Base-by-base conservation (phyloP, 2,113 vertebrate genomes). In the Oncorhynchus kisutch region DNA sequence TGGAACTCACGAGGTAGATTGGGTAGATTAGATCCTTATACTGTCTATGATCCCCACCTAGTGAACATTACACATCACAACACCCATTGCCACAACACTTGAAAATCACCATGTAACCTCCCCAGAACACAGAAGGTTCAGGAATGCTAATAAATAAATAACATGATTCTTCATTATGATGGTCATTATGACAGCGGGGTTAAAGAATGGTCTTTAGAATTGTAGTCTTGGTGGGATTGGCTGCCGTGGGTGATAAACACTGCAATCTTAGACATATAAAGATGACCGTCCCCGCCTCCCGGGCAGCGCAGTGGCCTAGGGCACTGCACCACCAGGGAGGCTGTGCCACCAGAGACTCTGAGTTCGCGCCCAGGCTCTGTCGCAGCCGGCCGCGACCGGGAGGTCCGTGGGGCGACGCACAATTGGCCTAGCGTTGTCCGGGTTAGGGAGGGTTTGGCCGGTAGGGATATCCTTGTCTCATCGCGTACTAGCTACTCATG, bases 231-330 rank as follows among this genome's bases (percentile, higher is more conserved):
- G 49, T 73, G 11, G 45, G 18, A 72, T 25, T 18, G 74, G 73
- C 29, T 76, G 79, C 45, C 64, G 0, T 74, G 57, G n/a, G 87
- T 87, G 48, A 89, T 84, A 78, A 91, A 88, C 70, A 91, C 83
- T 2, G 84, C 86, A 4, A 90, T 83, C 71, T 87, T 88, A 59
- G 88, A 88, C 83, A 82, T 67, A 59, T 89, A 90, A 29, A 85
- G 67, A 67, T 88, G 82, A 6, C 68, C 9, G 3, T 14, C 85
- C 25, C 90, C 74, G 5, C 86, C 27, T 27, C 27, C 27, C 27
- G 2, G 27, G 27, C 2, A 2, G 27, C 27, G 2, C 27, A 2
- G 27, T 27, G 27, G 27, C 3, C 27, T 27, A 27, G 2, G 27
- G 27, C 27, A 27, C 27, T 27, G 27, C 27, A 0, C 27, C 27